Evolutionary conservation across 1,140 invertebrate species (phyloP).

Genomic region (Lysiphlebus fabarum): DNA sequence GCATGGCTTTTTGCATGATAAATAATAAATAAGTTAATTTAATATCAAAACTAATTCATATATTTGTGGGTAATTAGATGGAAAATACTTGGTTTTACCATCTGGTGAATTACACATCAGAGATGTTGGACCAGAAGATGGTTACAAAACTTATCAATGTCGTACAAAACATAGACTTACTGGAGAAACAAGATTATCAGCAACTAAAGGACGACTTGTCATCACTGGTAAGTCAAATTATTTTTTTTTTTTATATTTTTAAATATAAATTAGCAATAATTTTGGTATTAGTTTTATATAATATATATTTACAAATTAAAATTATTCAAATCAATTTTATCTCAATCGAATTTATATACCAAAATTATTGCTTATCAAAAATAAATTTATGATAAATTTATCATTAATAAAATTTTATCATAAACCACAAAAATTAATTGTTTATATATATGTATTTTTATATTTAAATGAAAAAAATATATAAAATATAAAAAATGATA

Average conservation of each 20-base stretch:
- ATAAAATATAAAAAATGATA: too few relatives aligned
- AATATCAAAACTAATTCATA: constrained; percentile 32
- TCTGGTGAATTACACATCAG: constrained; percentile 91
- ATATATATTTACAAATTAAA: too few relatives aligned
- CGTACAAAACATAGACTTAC: constrained; percentile 90
- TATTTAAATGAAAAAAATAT: too few relatives aligned
- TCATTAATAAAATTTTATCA: too few relatives aligned
- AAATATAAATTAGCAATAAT: constrained; percentile 20
- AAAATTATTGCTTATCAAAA: constrained; percentile 1
- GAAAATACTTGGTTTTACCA: constrained; percentile 89
- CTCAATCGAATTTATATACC: too few relatives aligned
- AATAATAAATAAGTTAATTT: constrained; percentile 21
- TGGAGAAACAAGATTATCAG: constrained; percentile 87
- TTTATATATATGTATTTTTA: too few relatives aligned
- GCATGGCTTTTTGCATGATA: not conserved
- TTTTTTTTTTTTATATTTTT: constrained; percentile 21
- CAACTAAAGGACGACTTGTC: constrained; percentile 88
- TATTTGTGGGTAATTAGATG: constrained; percentile 61
- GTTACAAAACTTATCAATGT: constrained; percentile 91
- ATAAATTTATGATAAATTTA: not conserved
- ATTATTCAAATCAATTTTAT: not conserved
- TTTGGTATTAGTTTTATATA: constrained; percentile 33
- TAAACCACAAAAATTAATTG: too few relatives aligned
- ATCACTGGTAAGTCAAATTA: constrained; percentile 81
- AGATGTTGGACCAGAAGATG: constrained; percentile 89